phyloP scores from a whole-genome alignment of 2,888 invertebrate species.

The Caradrina clavipalpis region DNA sequence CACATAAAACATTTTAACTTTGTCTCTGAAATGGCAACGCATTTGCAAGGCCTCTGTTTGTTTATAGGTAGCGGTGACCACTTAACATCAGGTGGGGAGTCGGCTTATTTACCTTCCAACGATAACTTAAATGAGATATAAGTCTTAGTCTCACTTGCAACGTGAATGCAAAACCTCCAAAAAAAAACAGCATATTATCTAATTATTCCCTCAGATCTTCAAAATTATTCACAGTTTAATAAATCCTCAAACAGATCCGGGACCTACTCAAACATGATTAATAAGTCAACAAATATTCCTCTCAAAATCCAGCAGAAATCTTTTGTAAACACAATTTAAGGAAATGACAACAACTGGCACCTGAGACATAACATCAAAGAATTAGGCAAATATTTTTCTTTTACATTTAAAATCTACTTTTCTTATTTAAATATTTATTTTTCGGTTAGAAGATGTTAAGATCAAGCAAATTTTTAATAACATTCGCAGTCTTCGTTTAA shows the following conservation, averaged over 20 bases:
- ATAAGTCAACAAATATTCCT: constrained; percentile 31
- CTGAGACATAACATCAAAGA: constrained; percentile 34
- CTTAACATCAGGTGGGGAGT: too few relatives aligned
- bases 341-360: constrained; percentile 37
- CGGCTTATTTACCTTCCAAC: too few relatives aligned
- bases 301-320: constrained; percentile 22
- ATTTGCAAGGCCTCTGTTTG: too few relatives aligned
- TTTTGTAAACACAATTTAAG: constrained; percentile 35
- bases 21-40: too few relatives aligned
- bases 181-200: neutral
- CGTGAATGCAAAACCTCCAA: neutral
- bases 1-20: too few relatives aligned
- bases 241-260: constrained; percentile 15
- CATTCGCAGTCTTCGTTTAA: constrained; percentile 6
- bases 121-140: too few relatives aligned
- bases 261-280: constrained; percentile 27
- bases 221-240: constrained; percentile 10
- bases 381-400: constrained; percentile 10
- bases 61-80: too few relatives aligned
- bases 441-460: constrained; percentile 31
- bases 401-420: constrained; percentile 13
- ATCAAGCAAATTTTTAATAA: constrained; percentile 47
- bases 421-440: constrained; percentile 47
- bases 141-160: neutral
- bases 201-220: neutral